Base-by-base conservation (phyloP, 2,888 invertebrate species). In the Zeuzera pyrina region DNA sequence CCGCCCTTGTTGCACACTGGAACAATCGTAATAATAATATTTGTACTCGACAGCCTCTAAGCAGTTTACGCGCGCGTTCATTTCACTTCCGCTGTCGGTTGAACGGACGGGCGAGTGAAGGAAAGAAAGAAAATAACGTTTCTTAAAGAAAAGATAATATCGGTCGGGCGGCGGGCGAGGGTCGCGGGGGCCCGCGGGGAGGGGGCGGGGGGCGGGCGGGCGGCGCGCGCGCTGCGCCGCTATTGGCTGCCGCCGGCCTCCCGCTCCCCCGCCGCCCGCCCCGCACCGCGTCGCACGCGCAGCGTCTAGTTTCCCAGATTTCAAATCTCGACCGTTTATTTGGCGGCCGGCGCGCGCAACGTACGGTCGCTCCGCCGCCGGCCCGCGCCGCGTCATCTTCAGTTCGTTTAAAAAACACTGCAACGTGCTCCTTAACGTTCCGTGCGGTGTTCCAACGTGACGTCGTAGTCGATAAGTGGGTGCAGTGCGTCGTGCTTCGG, bases 291-390 rank as follows among this genome's bases (percentile, higher is more conserved):
- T 51, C 69, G 71, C 70, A 60, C 67, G 72, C 76, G 70, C 78
- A 68, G 78, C 78, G 81, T 79, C 79, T 76, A 72, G 64, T 65
- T 70, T 68, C 61, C 59, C 70, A 74, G 77, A 81, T 83, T 84
- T 84, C 60, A 84, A 84, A 84, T 84, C 84, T 79, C 83, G 72
- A 76, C 84, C 81, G 84, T 83, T 83, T 84, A 84, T 83, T 84
- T 78, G 71, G 66, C 65, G 61, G 66, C 64, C 73, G 71, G 65
- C 73, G 57, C 59, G 52, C 71, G 65, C 44, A 54, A 62, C 53
- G 73, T 57, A 61, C 70, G 74, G 60, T 52, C 50, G 57, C 52
- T 55, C 44, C 48, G 53, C 37, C 30, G 38, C 42, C 51, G 49
- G 63, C 62, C 57, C 60, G 52, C 47, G 51, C 15, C 45, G 44